Percentiles rank a stretch among this genome's conserved stretches.
phyloP scores from a whole-genome alignment of 2,888 invertebrate species.

The Torymus auratus region DNA sequence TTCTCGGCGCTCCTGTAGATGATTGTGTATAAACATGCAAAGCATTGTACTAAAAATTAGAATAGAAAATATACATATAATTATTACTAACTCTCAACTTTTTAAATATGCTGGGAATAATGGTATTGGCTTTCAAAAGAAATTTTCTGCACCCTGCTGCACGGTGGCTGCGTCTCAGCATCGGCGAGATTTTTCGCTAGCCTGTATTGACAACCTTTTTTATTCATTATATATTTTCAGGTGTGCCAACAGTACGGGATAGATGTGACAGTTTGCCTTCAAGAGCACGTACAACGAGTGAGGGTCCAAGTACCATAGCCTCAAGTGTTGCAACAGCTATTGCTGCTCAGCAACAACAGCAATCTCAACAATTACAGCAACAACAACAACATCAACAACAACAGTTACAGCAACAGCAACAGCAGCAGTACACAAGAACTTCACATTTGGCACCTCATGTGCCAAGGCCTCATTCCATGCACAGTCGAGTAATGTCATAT shows the following conservation, averaged over 20 bases:
- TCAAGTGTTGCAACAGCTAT: not conserved
- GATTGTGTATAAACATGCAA: constrained; percentile 18
- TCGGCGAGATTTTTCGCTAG: not conserved
- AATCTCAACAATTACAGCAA: constrained; percentile 10
- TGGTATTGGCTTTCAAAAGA: constrained; percentile 55
- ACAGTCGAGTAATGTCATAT: constrained; percentile 75
- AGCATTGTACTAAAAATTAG: constrained; percentile 12
- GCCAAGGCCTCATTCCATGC: constrained; percentile 77
- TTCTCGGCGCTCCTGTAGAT: constrained; percentile 8
- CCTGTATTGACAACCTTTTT: not conserved
- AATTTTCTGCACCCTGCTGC: constrained; percentile 51
- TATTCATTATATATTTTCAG: constrained; percentile 41
- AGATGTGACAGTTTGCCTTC: constrained; percentile 91
- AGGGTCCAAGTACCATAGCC: constrained; percentile 71
- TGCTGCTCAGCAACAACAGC: constrained; percentile 20
- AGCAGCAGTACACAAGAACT: constrained; percentile 58
- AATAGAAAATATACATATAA: not conserved
- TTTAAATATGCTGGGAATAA: constrained; percentile 51
- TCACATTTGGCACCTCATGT: constrained; percentile 74
- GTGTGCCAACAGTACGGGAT: constrained; percentile 74
- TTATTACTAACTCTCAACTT: constrained; percentile 41
- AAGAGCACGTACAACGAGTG: constrained; percentile 83
- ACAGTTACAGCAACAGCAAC: not conserved
- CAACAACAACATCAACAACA: constrained; percentile 1
- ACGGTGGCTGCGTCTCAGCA: constrained; percentile 47